A percentile compares a stretch with the other conserved stretches of the same genome.
Evolutionary conservation across 2,888 invertebrate genomes (phyloP).

Genomic region (Caenorhabditis japonica): DNA sequence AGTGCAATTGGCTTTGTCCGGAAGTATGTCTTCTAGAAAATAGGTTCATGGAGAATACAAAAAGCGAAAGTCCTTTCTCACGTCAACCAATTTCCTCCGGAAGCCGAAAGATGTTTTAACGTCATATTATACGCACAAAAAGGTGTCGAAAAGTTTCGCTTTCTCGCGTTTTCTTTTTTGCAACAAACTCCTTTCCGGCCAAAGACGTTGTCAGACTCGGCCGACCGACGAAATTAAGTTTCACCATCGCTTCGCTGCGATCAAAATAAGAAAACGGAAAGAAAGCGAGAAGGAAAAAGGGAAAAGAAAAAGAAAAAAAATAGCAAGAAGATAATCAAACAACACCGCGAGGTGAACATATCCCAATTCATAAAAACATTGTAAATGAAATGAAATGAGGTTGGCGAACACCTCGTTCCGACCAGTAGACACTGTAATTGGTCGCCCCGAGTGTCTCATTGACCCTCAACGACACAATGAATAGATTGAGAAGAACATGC

Average conservation of each 20-base stretch:
- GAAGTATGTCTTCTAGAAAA: no score
- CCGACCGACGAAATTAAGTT: constrained; percentile 29
- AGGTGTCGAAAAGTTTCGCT: not conserved
- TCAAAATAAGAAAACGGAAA: not conserved
- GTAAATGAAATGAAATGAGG: no score
- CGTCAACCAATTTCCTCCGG: no score
- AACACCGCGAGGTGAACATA: not conserved
- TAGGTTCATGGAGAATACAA: no score
- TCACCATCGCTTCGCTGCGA: constrained; percentile 28
- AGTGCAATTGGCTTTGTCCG: no score
- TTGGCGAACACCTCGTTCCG: no score
- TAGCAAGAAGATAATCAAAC: constrained; percentile 15
- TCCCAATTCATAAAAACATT: not conserved
- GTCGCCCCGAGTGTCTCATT: not conserved
- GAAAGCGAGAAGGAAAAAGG: not conserved
- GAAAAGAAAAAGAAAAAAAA: no score
- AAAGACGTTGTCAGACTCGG: not conserved
- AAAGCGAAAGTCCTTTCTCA: no score
- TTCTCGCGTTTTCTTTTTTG: no score
- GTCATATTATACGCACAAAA: not conserved
- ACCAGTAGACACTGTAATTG: constrained; percentile 1
- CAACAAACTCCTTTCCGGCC: constrained; percentile 5
- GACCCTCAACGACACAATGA: not conserved
- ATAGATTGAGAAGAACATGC: not conserved
- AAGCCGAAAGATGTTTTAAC: not conserved